Evolutionary conservation across 2,888 invertebrate species (phyloP).

Genomic region (Nemoura dubitans): DNA sequence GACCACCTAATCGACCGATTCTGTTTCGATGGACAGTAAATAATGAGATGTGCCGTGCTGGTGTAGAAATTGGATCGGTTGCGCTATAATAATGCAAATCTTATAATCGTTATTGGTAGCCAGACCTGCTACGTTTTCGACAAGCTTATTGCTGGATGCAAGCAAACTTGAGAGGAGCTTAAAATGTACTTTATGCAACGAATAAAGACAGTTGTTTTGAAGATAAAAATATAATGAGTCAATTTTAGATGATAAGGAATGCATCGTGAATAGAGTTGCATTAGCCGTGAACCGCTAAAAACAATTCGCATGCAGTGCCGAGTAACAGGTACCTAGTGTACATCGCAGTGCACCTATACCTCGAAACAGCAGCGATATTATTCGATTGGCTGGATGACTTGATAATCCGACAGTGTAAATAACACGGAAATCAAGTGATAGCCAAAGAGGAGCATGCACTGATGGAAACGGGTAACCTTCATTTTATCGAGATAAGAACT

Average conservation of each 20-base stretch:
- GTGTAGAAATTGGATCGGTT: not conserved
- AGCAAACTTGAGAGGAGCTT: not conserved
- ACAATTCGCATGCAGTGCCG: not conserved
- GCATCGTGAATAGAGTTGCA: not conserved
- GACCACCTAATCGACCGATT: not conserved
- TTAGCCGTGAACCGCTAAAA: not conserved
- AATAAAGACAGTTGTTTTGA: not conserved
- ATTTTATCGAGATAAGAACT: not conserved
- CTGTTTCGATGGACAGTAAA: not conserved
- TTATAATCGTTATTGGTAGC: not conserved
- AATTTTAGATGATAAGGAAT: not conserved
- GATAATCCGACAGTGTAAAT: not conserved
- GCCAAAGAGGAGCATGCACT: not conserved
- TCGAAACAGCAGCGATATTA: not conserved
- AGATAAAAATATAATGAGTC: not conserved
- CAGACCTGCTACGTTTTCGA: not conserved
- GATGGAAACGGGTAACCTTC: not conserved
- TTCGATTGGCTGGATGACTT: not conserved
- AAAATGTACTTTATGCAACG: not conserved
- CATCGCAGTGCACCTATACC: too few species aligned
- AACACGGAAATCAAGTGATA: not conserved
- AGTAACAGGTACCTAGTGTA: too few species aligned
- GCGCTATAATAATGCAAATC: not conserved
- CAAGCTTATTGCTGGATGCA: not conserved
- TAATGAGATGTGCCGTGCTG: not conserved